Evolutionary conservation across 2,113 vertebrate species (phyloP).

Genomic region (Thermophis baileyi): DNA sequence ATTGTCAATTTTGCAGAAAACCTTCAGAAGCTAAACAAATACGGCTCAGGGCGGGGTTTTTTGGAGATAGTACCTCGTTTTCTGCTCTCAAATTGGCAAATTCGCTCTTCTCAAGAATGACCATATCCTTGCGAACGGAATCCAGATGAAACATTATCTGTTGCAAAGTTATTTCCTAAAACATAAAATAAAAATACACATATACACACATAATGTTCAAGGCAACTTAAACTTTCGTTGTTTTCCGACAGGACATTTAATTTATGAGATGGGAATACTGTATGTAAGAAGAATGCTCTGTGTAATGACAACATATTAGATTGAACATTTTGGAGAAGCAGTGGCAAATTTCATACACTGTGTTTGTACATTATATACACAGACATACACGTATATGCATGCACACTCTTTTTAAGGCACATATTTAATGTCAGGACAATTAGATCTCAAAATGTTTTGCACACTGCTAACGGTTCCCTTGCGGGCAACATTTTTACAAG

Average conservation of each 20-base stretch:
- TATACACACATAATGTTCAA: background rate
- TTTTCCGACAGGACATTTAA: background rate
- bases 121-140: conserved; percentile 96
- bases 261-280: background rate
- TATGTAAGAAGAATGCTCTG: background rate
- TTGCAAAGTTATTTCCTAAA: conserved; percentile 77
- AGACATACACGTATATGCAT: background rate
- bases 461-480: no score
- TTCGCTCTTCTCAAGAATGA: conserved; percentile 98
- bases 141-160: conserved; percentile 95
- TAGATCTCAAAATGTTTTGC: background rate
- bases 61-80: conserved; percentile 74
- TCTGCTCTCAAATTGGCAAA: conserved; percentile 92
- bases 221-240: background rate
- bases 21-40: background rate
- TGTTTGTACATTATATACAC: background rate
- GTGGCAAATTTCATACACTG: background rate
- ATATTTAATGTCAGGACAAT: no score
- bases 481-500: no score
- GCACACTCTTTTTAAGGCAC: background rate
- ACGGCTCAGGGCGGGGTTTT: background rate
- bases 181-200: conserved; percentile 24
- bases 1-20: background rate
- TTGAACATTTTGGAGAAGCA: background rate
- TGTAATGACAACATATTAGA: background rate